Conservation (phyloP, 2,888 invertebrate genomes). For the Papilio protenor region DNA sequence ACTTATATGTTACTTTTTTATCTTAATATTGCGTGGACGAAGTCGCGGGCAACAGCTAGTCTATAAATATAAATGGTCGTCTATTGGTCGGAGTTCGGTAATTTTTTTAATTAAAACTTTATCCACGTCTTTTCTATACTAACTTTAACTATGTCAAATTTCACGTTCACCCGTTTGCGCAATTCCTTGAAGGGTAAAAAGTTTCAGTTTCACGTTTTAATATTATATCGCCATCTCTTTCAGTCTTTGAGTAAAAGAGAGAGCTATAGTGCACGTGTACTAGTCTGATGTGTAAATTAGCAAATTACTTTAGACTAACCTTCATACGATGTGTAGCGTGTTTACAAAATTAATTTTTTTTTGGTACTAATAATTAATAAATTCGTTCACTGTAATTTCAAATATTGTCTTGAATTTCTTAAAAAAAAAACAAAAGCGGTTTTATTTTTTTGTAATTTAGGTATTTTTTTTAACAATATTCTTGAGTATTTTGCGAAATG, state of each 20-base stretch:
- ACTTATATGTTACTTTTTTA: no score
- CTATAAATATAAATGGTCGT: no score
- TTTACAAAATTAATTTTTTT: not conserved
- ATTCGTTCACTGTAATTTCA: not conserved
- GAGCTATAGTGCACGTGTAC: not conserved
- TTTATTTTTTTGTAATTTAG: not conserved
- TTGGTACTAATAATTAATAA: not conserved
- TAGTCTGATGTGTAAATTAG: not conserved
- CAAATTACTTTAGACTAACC: conserved; percentile 1
- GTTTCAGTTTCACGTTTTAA: not conserved
- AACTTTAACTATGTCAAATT: no score
- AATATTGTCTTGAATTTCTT: not conserved
- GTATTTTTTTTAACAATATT: not conserved
- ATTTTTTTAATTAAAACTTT: not conserved
- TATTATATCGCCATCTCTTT: not conserved
- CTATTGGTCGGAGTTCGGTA: no score
- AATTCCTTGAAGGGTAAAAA: not conserved
- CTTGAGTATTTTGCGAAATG: not conserved
- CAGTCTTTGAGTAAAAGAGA: not conserved
- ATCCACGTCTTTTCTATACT: no score
- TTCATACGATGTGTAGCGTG: not conserved
- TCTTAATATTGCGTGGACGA: no score
- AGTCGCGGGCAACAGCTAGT: no score
- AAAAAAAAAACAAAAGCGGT: not conserved
- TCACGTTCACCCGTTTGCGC: no score